Evolutionary conservation across 2,888 invertebrate genomes (phyloP), one percentile per base, ranked within the genome.

Genomic region (Halictus ligatus): DNA sequence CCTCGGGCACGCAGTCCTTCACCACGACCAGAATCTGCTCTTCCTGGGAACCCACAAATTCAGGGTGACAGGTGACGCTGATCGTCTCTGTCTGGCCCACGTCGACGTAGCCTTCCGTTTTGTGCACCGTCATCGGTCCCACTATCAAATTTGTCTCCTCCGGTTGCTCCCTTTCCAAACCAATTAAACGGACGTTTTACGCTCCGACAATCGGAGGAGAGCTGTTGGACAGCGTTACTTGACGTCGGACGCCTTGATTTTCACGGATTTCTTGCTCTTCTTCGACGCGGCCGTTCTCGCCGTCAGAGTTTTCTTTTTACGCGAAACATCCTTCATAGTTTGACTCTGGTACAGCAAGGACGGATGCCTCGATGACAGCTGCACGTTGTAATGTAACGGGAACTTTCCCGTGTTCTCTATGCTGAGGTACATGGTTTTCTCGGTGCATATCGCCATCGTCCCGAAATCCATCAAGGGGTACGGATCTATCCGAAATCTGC

Each of bases 321-420:
- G 78, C 46, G 85, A 0, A 25, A 58, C 60, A 2, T 78, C 50
- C 0, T 8, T 46, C 2, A 13, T 48, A 2, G 29, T 5, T 25
- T 80, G 75, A 4, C 35, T 78, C 85, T 80, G 81, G 18, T 87
- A 86, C 0, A 46, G 0, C 2, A 71, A 15, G 0, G 80, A 79
- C 3, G 83, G 80, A 35, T 88, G 72, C 29, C 4, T 74, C 10
- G 64, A 1, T 0, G 50, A 1, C 12, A 72, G 8, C 18, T 35
- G 60, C 43, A 86, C 77, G 5, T n/a, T 58, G 85, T 96, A 96
- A 0, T 95, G 95, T 18, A 96, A 96, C 0, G 96, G 96, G 92
- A 96, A 97, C 93, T 96, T 96, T 85, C 97, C 97, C 0, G 94
- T 96, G 92, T 97, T 97, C 88, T 96, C 96, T 43, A 97, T 93